Evolutionary conservation across 2,888 invertebrate genomes (phyloP), one percentile per base, ranked within the genome.

Genomic region (Drosophila falleni): DNA sequence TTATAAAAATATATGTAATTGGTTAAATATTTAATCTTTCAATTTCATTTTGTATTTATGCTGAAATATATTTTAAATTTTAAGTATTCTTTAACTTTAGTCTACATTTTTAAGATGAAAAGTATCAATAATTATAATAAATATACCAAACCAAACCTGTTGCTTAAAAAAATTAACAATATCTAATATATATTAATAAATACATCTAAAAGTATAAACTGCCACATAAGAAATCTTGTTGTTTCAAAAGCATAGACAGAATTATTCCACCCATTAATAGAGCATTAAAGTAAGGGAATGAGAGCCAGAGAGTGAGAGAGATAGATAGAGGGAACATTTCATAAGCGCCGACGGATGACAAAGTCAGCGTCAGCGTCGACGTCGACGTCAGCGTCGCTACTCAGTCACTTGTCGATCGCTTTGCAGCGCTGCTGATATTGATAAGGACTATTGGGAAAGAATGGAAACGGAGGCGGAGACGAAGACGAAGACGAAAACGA

Each of bases 381-480:
- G 37, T 16, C 39, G 26, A 1, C 39, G 59, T 42, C 33, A 46
- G 13, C 59, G 62, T 16, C 23, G 71, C 78, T 53, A 78, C 76
- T 50, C 10, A 44, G 62, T 56, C 79, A 68, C 62, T 78, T 74
- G 75, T 65, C 60, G 75, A 75, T 75, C 71, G 71, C 16, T 41
- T 31, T 9, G 50, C 65, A 19, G 60, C 61, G 70, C 71, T 65
- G 74, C 71, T 60, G 46, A 58, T 74, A 55, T 42, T 66, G 78
- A 78, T 78, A 78, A 78, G 72, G 60, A 63, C 47, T 71, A 74
- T 71, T 74, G 60, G 10, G 11, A 41, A 50, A 44, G 33, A 54
- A 62, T 44, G 35, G 11, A 35, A 65, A 10, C 26, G 33, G 31
- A n/a, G 15, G 39, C 53, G 49, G 1, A 26, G n/a, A 41, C 23